phyloP scores from a whole-genome alignment of 2,888 invertebrate species.

The Pyrgus malvae region DNA sequence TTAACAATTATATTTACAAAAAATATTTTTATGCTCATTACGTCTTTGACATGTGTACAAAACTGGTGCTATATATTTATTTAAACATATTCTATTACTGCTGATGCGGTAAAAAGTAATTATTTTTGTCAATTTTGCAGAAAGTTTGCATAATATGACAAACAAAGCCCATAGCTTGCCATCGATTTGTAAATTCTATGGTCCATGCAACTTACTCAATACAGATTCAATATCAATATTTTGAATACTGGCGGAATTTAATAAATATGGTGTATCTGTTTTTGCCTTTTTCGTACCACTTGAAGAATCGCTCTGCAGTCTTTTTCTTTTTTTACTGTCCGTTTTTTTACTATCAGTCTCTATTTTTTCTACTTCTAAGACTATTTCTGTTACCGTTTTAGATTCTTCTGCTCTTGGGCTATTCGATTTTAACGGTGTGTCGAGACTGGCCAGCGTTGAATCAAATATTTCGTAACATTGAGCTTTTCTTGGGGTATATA shows the following conservation, averaged over 20 bases:
- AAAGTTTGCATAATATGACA: not conserved
- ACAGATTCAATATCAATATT: conserved; percentile 76
- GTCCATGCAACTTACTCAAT: conserved; percentile 70
- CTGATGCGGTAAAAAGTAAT: too few relatives aligned
- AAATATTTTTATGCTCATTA: too few relatives aligned
- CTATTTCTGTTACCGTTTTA: conserved; percentile 55
- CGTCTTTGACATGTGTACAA: too few relatives aligned
- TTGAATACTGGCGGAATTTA: conserved; percentile 63
- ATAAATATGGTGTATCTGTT: conserved; percentile 57
- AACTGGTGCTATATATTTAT: too few relatives aligned
- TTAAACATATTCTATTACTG: too few relatives aligned
- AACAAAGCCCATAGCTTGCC: not conserved
- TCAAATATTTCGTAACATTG: conserved; percentile 71
- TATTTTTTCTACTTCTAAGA: conserved; percentile 56
- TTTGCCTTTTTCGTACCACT: conserved; percentile 58
- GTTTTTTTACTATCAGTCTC: conserved; percentile 40
- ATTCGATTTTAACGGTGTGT: conserved; percentile 63
- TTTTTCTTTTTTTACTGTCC: conserved; percentile 61
- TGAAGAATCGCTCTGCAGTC: conserved; percentile 49
- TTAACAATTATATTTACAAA: too few relatives aligned
- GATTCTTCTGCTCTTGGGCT: conserved; percentile 45
- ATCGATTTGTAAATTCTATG: conserved; percentile 40
- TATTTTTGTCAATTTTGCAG: not conserved
- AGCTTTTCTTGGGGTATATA: conserved; percentile 70
- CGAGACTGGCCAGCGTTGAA: conserved; percentile 71